phyloP scores from a whole-genome alignment of 2,797 vertebrate species.

The Hephaestus fuliginosus region DNA sequence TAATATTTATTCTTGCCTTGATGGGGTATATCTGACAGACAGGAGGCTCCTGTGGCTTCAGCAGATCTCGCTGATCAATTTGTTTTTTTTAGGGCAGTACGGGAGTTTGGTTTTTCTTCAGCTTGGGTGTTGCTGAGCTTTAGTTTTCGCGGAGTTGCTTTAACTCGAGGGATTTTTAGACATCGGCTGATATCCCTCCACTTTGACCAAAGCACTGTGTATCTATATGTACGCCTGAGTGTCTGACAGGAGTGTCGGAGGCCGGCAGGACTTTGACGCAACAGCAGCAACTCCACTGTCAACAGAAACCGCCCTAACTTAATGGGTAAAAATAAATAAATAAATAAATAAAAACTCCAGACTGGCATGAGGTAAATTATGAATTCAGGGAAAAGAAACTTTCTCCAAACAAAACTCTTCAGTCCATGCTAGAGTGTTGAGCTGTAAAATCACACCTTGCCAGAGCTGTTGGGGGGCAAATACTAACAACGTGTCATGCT shows the following conservation, averaged over 20 bases:
- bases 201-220: slow-evolving; percentile 7
- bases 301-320: slow-evolving; percentile 4
- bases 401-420: slow-evolving; percentile 11
- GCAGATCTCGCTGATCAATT: not conserved
- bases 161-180: slow-evolving; percentile 7
- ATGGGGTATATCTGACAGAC: not conserved
- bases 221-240: slow-evolving; percentile 8
- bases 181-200: slow-evolving; percentile 1
- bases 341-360: not conserved
- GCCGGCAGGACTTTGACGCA: not conserved
- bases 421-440: not conserved
- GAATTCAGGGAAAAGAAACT: slow-evolving; percentile 36
- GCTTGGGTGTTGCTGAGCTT: not conserved
- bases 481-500: slow-evolving; percentile 80
- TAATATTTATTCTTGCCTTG: not conserved
- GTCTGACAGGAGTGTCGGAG: slow-evolving; percentile 15
- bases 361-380: slow-evolving; percentile 5
- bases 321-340: slow-evolving; percentile 1
- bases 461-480: slow-evolving; percentile 71
- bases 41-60: not conserved
- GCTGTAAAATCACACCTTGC: not conserved
- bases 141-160: not conserved
- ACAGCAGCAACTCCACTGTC: not conserved
- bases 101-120: not conserved
- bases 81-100: not conserved